A percentile compares a stretch with the other conserved stretches of the same genome.
Conservation (phyloP, 2,888 invertebrate species). For the Volucella inflata region DNA sequence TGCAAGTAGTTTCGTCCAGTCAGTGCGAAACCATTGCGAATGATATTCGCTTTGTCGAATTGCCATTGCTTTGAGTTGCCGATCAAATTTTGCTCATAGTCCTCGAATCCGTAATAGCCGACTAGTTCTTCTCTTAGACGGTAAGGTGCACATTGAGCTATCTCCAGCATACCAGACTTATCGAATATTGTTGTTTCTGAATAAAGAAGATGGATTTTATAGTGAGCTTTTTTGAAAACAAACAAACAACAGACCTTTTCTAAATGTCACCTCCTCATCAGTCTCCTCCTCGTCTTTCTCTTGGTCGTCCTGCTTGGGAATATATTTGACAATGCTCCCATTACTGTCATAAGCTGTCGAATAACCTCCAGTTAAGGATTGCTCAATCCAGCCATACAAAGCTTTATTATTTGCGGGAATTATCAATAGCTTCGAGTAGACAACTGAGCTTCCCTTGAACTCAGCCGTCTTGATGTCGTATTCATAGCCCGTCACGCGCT, state of each 20-base stretch:
- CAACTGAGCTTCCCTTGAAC: slow-evolving; percentile 5
- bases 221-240: not conserved
- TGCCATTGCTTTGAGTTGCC: slow-evolving; percentile 28
- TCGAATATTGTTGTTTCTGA: slow-evolving; percentile 39
- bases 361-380: not conserved
- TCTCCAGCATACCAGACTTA: slow-evolving; percentile 15
- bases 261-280: not conserved
- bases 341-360: slow-evolving; percentile 13
- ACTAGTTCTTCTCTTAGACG: not conserved
- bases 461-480: not conserved
- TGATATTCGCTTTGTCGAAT: slow-evolving; percentile 20
- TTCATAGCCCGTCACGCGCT: slow-evolving; percentile 38
- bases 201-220: not conserved
- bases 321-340: slow-evolving; percentile 13
- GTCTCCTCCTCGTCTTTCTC: not conserved
- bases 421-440: slow-evolving; percentile 10
- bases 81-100: slow-evolving; percentile 42
- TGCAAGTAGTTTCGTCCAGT: slow-evolving; percentile 48
- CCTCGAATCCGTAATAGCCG: slow-evolving; percentile 51
- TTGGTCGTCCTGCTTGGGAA: not conserved
- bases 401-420: slow-evolving; percentile 29
- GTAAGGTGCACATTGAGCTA: slow-evolving; percentile 33
- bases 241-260: slow-evolving; percentile 7
- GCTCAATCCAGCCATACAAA: slow-evolving; percentile 33
- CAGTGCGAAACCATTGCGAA: slow-evolving; percentile 38